Evolutionary conservation across 2,888 invertebrate species (phyloP), one percentile per base, ranked within the genome.

Genomic region (Napeogenes inachia): DNA sequence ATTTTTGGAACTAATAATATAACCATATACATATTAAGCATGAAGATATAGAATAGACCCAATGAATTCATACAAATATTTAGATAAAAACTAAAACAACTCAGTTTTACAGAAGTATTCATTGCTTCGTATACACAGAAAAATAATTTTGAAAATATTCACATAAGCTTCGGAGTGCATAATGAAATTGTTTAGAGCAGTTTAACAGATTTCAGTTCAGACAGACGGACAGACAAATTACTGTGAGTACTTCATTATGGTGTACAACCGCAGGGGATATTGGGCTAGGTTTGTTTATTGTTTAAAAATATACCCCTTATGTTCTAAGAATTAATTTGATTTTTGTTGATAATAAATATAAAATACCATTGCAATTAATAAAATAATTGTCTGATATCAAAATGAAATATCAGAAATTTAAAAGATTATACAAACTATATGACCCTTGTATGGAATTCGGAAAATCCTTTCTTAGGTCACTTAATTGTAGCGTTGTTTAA

Each of bases 191-290:
- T 73, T 73, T 63, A 60, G 54, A 61, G 54, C 55, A 50, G 59
- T 61, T 50, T 66, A 66, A 67, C 71, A 63, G 68, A 67, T 69
- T 68, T 65, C 13, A 54, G 55, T 55, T 56, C 60, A 47, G 71
- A 72, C 74, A 71, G 80, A 73, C 77, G 67, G 63, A 69, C 74
- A 55, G 77, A 82, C 80, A 79, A 81, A 83, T 82, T 75, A 75
- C 56, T 30, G 74, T 67, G 65, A 80, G 72, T 75, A 72, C 80
- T 84, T 80, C 84, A 83, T 85, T 85, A 84, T 65, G 72, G 58
- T 6, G 85, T 70, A 82, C 78, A 73, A 65, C n/a, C n/a, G 6
- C n/a, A 64, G 8, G 62, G 13, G 62, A 42, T 10, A 56, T 53
- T 55, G 13, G 45, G 13, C 35, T 32, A 8, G 4, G 4, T 35